Conservation (phyloP, 1,140 invertebrate species). For the Neodiprion pinetum region DNA sequence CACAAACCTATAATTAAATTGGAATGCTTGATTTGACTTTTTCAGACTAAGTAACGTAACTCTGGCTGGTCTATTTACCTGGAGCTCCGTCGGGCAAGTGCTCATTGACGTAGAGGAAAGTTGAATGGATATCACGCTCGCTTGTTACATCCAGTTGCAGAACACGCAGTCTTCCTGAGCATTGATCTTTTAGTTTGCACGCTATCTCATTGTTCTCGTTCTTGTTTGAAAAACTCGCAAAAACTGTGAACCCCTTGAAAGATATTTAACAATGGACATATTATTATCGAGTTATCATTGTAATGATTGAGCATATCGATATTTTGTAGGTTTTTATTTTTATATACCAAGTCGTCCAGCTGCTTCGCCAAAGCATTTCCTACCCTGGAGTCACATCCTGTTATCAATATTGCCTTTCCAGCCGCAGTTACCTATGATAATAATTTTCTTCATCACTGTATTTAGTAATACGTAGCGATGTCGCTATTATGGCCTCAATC, state of each 20-base stretch:
- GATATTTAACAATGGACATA: constrained; percentile 16
- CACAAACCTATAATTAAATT: constrained; percentile 70
- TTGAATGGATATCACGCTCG: constrained; percentile 74
- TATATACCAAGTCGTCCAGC: constrained; percentile 73
- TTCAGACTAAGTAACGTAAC: constrained; percentile 22
- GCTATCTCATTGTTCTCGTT: constrained; percentile 70
- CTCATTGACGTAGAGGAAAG: constrained; percentile 76
- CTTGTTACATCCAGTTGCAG: constrained; percentile 78
- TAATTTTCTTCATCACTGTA: constrained; percentile 21
- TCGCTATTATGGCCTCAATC: too few relatives aligned
- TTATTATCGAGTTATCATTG: not conserved
- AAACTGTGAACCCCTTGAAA: constrained; percentile 77
- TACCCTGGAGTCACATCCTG: constrained; percentile 83
- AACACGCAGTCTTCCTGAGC: constrained; percentile 75
- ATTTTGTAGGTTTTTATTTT: not conserved
- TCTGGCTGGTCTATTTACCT: constrained; percentile 49
- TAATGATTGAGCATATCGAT: not conserved
- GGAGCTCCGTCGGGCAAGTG: constrained; percentile 78
- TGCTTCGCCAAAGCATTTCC: constrained; percentile 77
- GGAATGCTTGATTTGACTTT: too few relatives aligned
- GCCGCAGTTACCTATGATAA: constrained; percentile 72
- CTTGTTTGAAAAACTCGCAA: constrained; percentile 76
- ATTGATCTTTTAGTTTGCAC: constrained; percentile 76
- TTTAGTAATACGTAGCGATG: constrained; percentile 14
- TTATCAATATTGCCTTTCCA: constrained; percentile 82